These are phyloP conservation scores for Protaetia brevitarsis DNA, from an alignment of 1,140 invertebrate genomes.

Conservation along the genomic window DNA sequence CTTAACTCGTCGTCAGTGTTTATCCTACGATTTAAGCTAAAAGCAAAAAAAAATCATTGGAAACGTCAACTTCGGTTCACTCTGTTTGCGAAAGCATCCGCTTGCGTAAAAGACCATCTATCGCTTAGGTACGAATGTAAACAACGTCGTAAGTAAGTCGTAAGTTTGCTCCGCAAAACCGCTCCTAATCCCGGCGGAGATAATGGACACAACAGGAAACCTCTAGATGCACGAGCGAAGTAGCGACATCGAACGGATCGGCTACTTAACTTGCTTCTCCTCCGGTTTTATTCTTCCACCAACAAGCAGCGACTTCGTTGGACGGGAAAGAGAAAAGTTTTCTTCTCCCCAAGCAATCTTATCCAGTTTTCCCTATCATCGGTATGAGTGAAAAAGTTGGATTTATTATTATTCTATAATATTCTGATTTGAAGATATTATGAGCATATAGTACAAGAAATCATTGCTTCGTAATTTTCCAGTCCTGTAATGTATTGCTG, in stretches of 20 bases:
- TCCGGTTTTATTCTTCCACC: slow-evolving; percentile 2
- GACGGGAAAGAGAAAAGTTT: not conserved
- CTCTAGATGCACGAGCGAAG: slow-evolving; percentile 6
- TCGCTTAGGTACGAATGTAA: slow-evolving; percentile 7
- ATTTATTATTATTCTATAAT: not conserved
- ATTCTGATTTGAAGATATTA: too few species aligned
- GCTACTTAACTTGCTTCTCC: slow-evolving; percentile 15
- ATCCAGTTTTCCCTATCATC: not conserved
- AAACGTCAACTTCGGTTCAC: not conserved
- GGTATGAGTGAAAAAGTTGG: not conserved
- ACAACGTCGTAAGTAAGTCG: slow-evolving; percentile 16
- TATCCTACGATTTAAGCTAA: not conserved
- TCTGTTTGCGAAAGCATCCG: not conserved
- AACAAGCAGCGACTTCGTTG: not conserved
- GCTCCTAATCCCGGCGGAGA: slow-evolving; percentile 11
- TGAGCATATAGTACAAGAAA: too few species aligned
- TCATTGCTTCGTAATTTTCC: too few species aligned
- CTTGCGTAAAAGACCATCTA: slow-evolving; percentile 12
- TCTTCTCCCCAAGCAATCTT: not conserved
- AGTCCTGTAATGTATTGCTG: too few species aligned
- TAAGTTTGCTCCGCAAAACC: slow-evolving; percentile 15
- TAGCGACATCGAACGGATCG: slow-evolving; percentile 4
- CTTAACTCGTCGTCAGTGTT: not conserved
- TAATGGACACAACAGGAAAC: slow-evolving; percentile 18
- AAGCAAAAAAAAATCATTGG: not conserved